Evolutionary conservation across 2,113 vertebrate genomes (phyloP).

Genomic region (Ammodytes dubius): DNA sequence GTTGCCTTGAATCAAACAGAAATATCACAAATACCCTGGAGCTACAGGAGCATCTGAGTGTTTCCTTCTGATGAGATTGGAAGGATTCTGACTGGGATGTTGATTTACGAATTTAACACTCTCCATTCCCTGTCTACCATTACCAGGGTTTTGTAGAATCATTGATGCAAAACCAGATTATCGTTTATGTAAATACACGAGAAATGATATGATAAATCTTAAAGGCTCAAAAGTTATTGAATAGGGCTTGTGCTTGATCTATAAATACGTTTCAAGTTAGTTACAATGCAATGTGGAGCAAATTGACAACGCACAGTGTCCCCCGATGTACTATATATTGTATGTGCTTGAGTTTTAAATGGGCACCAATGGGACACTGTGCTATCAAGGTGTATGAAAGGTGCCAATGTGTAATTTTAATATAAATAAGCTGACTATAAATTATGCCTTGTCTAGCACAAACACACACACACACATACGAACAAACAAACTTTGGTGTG

Average conservation of each 20-base stretch:
- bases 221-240: conserved; percentile 3
- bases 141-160: not conserved
- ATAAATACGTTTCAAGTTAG: conserved; percentile 1
- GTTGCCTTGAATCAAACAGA: not conserved
- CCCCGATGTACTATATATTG: not conserved
- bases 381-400: not conserved
- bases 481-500: not conserved
- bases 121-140: not conserved
- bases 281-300: no score
- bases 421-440: not conserved
- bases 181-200: not conserved
- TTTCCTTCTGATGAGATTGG: not conserved
- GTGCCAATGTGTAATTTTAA: not conserved
- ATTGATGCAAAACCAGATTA: not conserved
- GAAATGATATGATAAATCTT: not conserved
- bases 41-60: not conserved
- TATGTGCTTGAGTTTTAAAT: conserved; percentile 9
- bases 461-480: not conserved
- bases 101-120: not conserved
- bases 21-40: not conserved
- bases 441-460: not conserved
- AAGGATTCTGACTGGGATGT: not conserved
- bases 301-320: not conserved
- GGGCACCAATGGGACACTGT: not conserved
- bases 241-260: not conserved